phyloP scores from a whole-genome alignment of 2,888 invertebrate species.

The Brachyptera putata region DNA sequence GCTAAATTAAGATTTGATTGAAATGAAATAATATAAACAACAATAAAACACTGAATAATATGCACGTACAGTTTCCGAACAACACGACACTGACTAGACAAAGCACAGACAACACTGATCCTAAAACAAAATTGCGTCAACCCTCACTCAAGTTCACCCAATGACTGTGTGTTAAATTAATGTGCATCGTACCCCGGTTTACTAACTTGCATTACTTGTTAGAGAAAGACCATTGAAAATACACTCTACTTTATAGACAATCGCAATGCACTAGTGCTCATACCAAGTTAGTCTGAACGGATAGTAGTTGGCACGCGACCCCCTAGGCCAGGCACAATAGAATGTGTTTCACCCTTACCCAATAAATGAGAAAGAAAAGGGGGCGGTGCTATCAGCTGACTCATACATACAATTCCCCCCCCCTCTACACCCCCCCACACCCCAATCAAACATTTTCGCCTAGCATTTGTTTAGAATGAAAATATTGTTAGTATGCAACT shows the following conservation, averaged over 20 bases:
- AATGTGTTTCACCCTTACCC: constrained; percentile 24
- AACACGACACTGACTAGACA: not conserved
- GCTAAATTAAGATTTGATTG: too few species aligned
- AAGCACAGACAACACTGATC: not conserved
- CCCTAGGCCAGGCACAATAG: constrained; percentile 29
- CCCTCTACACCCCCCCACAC: not conserved
- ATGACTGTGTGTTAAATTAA: constrained; percentile 23
- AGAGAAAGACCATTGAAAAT: not conserved
- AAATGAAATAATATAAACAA: too few species aligned
- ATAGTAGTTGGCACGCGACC: not conserved
- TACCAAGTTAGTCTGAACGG: not conserved
- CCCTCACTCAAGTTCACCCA: not conserved
- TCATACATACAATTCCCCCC: constrained; percentile 25
- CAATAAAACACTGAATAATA: not conserved
- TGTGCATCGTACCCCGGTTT: constrained; percentile 21
- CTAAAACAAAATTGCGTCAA: constrained; percentile 6
- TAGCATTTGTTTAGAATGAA: too few species aligned
- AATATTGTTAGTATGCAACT: too few species aligned
- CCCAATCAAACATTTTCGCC: too few species aligned
- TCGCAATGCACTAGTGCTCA: not conserved
- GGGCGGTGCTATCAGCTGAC: constrained; percentile 30
- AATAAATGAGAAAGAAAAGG: constrained; percentile 22
- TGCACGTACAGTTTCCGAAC: not conserved
- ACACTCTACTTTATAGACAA: not conserved
- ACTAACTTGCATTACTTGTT: constrained; percentile 2